Conservation (phyloP, 1,140 invertebrate species). For the Neodiprion virginianus region DNA sequence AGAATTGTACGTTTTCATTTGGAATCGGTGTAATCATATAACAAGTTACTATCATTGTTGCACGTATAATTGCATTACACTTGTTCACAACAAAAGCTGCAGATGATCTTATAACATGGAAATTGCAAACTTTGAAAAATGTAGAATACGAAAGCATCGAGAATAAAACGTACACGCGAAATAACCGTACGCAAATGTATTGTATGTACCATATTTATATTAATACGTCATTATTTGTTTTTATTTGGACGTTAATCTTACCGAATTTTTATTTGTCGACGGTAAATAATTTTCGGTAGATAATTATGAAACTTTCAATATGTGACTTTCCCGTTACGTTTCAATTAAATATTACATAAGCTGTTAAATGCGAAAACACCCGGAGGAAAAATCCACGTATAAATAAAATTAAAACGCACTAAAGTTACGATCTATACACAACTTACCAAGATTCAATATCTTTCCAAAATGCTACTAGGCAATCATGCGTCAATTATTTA, state of each 20-base stretch:
- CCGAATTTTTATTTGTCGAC: too few relatives aligned
- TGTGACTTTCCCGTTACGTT: not conserved
- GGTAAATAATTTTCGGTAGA: too few relatives aligned
- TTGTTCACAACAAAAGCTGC: not conserved
- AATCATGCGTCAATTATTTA: too few relatives aligned
- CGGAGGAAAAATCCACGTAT: too few relatives aligned
- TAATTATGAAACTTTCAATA: too few relatives aligned
- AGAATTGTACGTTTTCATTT: not conserved
- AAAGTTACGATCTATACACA: too few relatives aligned
- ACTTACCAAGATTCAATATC: too few relatives aligned
- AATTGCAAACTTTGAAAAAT: not conserved
- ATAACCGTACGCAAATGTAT: not conserved
- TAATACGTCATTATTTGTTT: too few relatives aligned
- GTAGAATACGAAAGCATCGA: not conserved
- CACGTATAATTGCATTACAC: not conserved
- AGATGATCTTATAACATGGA: not conserved
- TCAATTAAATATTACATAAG: constrained; percentile 6
- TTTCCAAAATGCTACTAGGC: not conserved
- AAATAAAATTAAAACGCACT: too few relatives aligned
- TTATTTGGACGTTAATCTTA: too few relatives aligned
- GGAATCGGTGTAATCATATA: too few relatives aligned
- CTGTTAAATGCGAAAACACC: constrained; percentile 4
- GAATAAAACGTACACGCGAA: not conserved
- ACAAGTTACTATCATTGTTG: not conserved
- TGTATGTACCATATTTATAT: not conserved